Base-by-base conservation (phyloP, 2,888 invertebrate species). In the Thumatha senex region DNA sequence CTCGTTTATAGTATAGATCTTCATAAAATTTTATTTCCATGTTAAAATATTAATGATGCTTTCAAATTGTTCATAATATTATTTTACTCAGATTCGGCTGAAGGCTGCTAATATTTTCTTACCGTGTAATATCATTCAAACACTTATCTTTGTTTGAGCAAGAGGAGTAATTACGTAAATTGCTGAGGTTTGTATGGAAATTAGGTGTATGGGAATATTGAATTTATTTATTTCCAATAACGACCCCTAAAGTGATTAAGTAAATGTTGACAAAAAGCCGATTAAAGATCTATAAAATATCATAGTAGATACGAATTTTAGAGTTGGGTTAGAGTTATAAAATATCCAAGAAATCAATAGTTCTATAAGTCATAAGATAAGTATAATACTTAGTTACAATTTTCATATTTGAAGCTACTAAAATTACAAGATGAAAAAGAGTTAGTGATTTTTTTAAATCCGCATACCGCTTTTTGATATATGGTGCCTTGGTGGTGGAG, bases 401-500 rank as follows among this genome's bases (percentile, higher is more conserved):
- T n/a, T n/a, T n/a, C n/a, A n/a, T n/a, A n/a, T n/a, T n/a, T n/a
- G n/a, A n/a, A n/a, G n/a, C n/a, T n/a, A n/a, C n/a, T n/a, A n/a
- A n/a, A 24, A 24, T 5, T 4, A 24, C 18, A 5, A 24, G 18
- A 24, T 24, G 2, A 24, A 24, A 24, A 24, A 4, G 5, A 24
- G 18, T 24, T 24, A 24, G 18, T 24, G 18, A 5, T 24, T 24
- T 5, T n/a, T 24, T 5, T 24, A 24, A 24, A 24, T 5, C 2
- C 18, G 5, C 39, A 12, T 72, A 84, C 89, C 85, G 57, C 86
- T 80, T 58, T 83, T 83, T 33, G 84, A 67, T 36, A 84, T 54
- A 38, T 89, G 89, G 46, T 76, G 76, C 0, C 90, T 89, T 1
- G 89, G 85, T 12, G 82, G 73, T 0, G 79, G 76, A 0, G 88